Percentiles rank a stretch among this genome's conserved stretches.
These are phyloP conservation scores for Tenualosa thibaudeaui DNA, from an alignment of 2,797 vertebrate species.

Conservation along the genomic window DNA sequence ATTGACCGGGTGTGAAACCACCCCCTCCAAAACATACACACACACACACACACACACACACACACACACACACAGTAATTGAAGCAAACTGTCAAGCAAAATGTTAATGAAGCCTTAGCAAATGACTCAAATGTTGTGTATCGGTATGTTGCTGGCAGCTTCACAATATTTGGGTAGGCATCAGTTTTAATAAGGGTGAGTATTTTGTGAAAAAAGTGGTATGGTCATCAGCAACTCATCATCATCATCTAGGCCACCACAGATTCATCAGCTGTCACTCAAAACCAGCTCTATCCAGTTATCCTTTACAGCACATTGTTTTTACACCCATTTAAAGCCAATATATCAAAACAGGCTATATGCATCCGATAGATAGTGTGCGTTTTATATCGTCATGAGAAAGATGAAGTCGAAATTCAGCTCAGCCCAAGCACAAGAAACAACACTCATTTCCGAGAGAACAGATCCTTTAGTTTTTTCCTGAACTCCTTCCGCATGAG, in stretches of 20 bases:
- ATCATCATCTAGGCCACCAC: background rate
- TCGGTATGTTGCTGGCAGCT: background rate
- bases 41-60: conserved; percentile 22
- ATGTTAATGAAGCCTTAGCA: background rate
- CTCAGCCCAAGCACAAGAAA: background rate
- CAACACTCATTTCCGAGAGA: conserved; percentile 45
- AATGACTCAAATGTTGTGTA: background rate
- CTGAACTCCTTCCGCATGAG: conserved; percentile 76
- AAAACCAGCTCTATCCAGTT: background rate
- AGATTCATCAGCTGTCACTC: background rate
- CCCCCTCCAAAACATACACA: background rate
- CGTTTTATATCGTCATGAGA: background rate
- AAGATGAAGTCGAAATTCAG: background rate
- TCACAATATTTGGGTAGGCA: too few relatives aligned
- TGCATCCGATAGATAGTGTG: background rate
- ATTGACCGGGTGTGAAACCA: background rate
- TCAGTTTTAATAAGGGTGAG: background rate
- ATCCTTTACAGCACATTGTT: background rate
- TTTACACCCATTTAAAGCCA: background rate
- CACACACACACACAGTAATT: background rate
- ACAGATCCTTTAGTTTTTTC: conserved; percentile 63
- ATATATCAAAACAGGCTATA: background rate
- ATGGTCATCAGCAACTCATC: background rate
- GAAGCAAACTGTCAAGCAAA: background rate
- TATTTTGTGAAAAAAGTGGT: background rate